These are phyloP conservation scores for Characodon lateralis DNA, from an alignment of 2,797 vertebrate species.

Conservation along the genomic window DNA sequence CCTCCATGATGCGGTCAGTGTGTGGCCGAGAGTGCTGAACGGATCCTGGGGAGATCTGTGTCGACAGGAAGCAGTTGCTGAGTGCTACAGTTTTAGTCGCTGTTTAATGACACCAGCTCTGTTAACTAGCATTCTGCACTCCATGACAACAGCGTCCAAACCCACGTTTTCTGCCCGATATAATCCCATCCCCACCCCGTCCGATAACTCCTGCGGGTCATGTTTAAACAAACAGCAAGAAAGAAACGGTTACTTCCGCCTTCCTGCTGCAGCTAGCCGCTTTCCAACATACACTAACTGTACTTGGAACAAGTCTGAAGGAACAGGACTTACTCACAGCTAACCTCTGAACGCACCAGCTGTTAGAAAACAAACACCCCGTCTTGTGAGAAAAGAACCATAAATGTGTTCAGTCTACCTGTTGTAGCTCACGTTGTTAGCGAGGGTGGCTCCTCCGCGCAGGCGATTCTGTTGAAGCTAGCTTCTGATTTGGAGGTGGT, in stretches of 20 bases:
- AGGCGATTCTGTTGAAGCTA: neutral
- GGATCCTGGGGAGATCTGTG: slow-evolving; percentile 21
- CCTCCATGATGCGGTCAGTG: slow-evolving; percentile 60
- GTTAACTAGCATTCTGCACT: slow-evolving; percentile 28
- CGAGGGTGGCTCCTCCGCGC: neutral
- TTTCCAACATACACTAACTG: neutral
- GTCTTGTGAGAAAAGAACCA: neutral
- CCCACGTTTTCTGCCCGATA: neutral
- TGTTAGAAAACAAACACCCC: fast-evolving
- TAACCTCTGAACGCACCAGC: neutral
- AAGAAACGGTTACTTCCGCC: neutral
- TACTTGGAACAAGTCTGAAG: neutral
- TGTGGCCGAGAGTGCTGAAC: neutral
- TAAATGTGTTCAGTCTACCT: neutral
- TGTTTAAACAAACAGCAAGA: no score
- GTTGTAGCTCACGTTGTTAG: neutral
- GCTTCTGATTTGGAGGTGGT: neutral
- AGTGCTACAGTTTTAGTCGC: neutral
- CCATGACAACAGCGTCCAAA: neutral
- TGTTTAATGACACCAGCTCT: neutral
- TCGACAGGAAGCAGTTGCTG: neutral
- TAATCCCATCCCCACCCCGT: neutral
- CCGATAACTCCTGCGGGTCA: neutral
- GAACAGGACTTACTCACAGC: neutral
- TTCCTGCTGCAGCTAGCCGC: slow-evolving; percentile 28